Evolutionary conservation across 2,113 vertebrate genomes (phyloP).

Genomic region (Sphyrna mokarran): DNA sequence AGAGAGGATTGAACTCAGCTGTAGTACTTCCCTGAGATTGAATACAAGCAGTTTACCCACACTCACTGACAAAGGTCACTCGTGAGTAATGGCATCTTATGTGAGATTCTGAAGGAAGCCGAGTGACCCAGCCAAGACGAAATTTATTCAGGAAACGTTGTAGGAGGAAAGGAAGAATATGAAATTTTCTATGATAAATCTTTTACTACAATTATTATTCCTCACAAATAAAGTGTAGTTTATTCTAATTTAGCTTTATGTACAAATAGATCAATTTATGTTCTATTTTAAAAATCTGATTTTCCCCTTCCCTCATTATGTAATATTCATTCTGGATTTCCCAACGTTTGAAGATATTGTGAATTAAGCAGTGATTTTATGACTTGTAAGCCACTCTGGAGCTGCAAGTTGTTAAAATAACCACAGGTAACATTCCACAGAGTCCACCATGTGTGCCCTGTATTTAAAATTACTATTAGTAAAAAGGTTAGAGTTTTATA

Average conservation of each 20-base stretch:
- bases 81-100: background rate
- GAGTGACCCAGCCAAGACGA: background rate
- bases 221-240: background rate
- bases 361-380: background rate
- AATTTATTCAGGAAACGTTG: background rate
- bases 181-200: background rate
- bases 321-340: background rate
- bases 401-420: background rate
- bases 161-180: background rate
- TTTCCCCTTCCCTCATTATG: background rate
- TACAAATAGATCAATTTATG: conserved; percentile 12
- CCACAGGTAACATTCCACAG: background rate
- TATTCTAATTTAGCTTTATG: background rate
- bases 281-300: background rate
- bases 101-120: background rate
- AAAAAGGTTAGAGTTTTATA: background rate
- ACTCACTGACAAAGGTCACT: background rate
- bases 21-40: background rate
- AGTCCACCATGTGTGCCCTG: background rate
- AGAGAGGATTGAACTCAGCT: background rate
- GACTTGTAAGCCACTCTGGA: background rate
- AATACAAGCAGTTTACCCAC: background rate
- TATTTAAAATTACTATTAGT: background rate
- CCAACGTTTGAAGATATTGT: background rate
- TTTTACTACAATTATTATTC: background rate